phyloP scores from a whole-genome alignment of 2,888 invertebrate species.

The Asteroscopus sphinx region DNA sequence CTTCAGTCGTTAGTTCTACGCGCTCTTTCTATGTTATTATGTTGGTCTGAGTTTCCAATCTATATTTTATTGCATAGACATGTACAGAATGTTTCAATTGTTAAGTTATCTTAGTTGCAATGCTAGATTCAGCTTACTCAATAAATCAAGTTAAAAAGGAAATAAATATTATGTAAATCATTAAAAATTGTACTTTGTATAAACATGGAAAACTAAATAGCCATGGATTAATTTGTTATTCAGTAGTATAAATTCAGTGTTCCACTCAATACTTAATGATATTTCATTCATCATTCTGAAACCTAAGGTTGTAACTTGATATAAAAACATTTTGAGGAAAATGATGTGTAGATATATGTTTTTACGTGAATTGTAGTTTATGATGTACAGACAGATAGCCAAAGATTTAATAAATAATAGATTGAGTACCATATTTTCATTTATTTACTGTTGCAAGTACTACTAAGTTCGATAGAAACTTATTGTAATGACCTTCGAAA shows the following conservation, averaged over 20 bases:
- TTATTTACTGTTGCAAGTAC: constrained; percentile 30
- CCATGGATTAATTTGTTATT: constrained; percentile 50
- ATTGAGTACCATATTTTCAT: constrained; percentile 67
- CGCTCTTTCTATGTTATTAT: too few relatives aligned
- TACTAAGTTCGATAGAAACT: not conserved
- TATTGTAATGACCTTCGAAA: constrained; percentile 8
- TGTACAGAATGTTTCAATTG: not conserved
- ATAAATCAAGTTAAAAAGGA: constrained; percentile 11
- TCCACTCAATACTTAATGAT: constrained; percentile 54
- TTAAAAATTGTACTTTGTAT: constrained; percentile 18
- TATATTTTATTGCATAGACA: too few relatives aligned
- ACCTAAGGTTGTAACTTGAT: constrained; percentile 88
- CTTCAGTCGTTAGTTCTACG: too few relatives aligned
- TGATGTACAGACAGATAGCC: constrained; percentile 86
- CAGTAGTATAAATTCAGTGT: constrained; percentile 59
- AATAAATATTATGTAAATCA: constrained; percentile 16
- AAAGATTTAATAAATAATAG: constrained; percentile 85
- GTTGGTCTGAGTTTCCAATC: too few relatives aligned
- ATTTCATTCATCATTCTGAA: constrained; percentile 81
- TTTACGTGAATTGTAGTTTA: constrained; percentile 87
- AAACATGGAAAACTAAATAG: constrained; percentile 27
- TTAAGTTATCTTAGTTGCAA: constrained; percentile 8
- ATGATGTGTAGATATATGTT: constrained; percentile 86
- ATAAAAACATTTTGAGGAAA: constrained; percentile 81
- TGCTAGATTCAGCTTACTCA: constrained; percentile 1